These are phyloP conservation scores for Oryzias javanicus DNA, from an alignment of 2,113 vertebrate species.

Conservation along the genomic window DNA sequence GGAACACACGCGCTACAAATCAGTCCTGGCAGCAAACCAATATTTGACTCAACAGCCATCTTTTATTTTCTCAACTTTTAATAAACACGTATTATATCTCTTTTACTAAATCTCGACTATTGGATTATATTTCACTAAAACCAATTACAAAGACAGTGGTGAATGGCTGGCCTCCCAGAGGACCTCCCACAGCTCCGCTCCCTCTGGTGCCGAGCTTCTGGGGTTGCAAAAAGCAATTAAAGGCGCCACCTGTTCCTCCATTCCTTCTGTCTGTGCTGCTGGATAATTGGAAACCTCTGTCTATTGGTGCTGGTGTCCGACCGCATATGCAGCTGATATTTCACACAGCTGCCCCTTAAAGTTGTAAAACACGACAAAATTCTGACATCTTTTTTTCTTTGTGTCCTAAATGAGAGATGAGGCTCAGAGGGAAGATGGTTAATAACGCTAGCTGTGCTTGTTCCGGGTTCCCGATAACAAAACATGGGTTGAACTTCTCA, in stretches of 20 bases:
- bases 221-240: slow-evolving; percentile 76
- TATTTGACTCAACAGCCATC: neutral
- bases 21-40: neutral
- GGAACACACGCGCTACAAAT: neutral
- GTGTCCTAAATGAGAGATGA: neutral
- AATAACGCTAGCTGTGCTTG: neutral
- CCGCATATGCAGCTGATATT: slow-evolving; percentile 63
- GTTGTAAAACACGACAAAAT: slow-evolving; percentile 26
- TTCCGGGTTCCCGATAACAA: neutral
- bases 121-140: slow-evolving; percentile 44
- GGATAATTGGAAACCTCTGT: slow-evolving; percentile 73
- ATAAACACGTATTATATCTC: neutral
- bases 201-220: slow-evolving; percentile 52
- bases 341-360: slow-evolving; percentile 59
- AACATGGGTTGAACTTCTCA: neutral
- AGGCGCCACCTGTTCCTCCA: slow-evolving; percentile 71
- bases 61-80: slow-evolving; percentile 4
- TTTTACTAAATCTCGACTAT: slow-evolving; percentile 13
- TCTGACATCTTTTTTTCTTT: slow-evolving; percentile 5
- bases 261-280: slow-evolving; percentile 53
- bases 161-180: slow-evolving; percentile 41
- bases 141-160: slow-evolving; percentile 55
- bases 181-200: slow-evolving; percentile 47
- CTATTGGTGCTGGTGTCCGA: slow-evolving; percentile 48
- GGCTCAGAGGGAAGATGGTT: neutral